Percentiles rank a stretch among this genome's conserved stretches.
Evolutionary conservation across 2,797 vertebrate species (phyloP).

Genomic region (Vireo griseus): DNA sequence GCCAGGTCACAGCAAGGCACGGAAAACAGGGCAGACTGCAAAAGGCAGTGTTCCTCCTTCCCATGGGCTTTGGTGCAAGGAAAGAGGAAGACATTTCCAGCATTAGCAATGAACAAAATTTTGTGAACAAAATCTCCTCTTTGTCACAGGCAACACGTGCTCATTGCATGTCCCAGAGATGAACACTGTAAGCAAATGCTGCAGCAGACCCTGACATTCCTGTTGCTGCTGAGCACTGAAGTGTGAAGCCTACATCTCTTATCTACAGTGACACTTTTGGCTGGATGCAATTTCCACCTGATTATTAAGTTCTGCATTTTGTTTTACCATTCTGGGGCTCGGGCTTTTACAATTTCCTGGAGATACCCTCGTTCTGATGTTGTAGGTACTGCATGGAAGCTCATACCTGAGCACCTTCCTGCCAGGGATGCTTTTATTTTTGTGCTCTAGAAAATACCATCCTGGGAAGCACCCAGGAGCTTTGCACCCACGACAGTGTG

Average conservation of each 20-base stretch:
- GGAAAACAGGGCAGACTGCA: accelerated
- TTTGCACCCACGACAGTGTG: background rate
- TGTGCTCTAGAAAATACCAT: background rate
- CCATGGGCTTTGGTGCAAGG: background rate
- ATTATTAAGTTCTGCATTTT: background rate
- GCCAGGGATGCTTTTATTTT: background rate
- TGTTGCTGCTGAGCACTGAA: background rate
- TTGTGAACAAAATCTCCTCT: background rate
- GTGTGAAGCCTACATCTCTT: background rate
- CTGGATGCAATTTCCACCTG: background rate
- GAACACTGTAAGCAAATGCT: background rate
- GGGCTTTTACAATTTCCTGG: background rate
- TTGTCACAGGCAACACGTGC: accelerated
- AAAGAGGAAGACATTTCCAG: background rate
- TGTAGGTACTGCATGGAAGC: background rate
- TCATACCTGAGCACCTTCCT: background rate
- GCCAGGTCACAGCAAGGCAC: background rate
- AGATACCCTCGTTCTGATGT: background rate
- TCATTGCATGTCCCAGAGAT: background rate
- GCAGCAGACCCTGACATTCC: background rate
- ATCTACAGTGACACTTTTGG: background rate
- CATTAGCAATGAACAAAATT: too few relatives aligned
- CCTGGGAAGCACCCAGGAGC: background rate
- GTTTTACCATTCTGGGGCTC: background rate
- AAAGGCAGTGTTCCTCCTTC: background rate